phyloP scores from a whole-genome alignment of 2,113 vertebrate species.

The Jaculus jaculus region DNA sequence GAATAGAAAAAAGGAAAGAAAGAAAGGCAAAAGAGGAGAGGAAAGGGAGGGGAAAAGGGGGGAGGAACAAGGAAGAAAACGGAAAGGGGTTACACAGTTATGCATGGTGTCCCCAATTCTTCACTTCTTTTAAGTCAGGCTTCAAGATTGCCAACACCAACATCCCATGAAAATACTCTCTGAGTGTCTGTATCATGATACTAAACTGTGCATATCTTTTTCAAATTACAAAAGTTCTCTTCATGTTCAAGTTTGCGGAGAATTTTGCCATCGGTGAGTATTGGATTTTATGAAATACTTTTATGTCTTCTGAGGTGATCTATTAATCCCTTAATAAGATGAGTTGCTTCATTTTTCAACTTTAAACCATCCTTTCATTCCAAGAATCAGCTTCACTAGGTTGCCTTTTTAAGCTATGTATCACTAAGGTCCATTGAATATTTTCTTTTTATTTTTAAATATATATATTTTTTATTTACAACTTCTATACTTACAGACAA shows the following conservation, averaged over 20 bases:
- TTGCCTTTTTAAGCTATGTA: not conserved
- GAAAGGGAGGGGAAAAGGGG: no score
- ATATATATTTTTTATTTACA: no score
- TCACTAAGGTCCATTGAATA: not conserved
- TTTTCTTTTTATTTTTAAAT: no score
- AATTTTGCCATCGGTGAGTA: not conserved
- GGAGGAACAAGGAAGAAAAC: no score
- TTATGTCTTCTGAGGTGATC: not conserved
- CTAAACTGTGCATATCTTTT: not conserved
- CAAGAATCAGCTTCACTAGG: not conserved
- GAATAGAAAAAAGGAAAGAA: no score
- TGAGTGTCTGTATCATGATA: not conserved
- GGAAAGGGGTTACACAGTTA: fast-evolving
- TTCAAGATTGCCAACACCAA: not conserved
- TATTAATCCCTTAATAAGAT: no score
- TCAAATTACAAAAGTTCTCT: not conserved
- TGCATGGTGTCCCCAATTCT: no score
- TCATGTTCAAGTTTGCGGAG: not conserved
- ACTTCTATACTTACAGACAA: no score
- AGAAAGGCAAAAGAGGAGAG: not conserved
- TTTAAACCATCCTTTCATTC: not conserved
- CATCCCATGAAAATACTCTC: not conserved
- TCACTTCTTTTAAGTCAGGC: not conserved
- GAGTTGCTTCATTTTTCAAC: slow-evolving; percentile 6
- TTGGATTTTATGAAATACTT: slow-evolving; percentile 1